These are phyloP conservation scores for Orchesella cincta DNA, from an alignment of 1,140 invertebrate genomes.

Conservation along the genomic window DNA sequence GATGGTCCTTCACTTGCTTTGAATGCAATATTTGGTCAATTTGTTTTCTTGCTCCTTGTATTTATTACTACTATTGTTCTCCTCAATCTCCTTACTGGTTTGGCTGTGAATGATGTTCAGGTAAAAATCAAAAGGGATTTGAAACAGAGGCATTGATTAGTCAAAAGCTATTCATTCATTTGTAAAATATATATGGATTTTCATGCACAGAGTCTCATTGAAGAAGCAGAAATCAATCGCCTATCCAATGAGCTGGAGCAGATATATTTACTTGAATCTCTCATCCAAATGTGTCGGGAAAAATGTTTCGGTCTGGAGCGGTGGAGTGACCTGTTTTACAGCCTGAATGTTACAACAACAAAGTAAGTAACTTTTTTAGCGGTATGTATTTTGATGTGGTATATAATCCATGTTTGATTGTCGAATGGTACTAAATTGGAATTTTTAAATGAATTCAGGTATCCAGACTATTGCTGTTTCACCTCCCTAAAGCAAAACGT, in stretches of 20 bases:
- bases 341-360: conserved; percentile 33
- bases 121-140: not conserved
- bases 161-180: conserved; percentile 22
- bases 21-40: conserved; percentile 30
- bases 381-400: not conserved
- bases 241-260: conserved; percentile 40
- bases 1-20: conserved; percentile 21
- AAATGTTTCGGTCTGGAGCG: conserved; percentile 28
- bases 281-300: conserved; percentile 21
- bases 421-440: not conserved
- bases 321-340: conserved; percentile 23
- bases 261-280: conserved; percentile 38
- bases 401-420: not conserved
- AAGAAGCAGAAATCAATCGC: conserved; percentile 42
- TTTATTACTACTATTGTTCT: conserved; percentile 42
- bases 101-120: conserved; percentile 44
- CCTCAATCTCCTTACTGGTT: conserved; percentile 39
- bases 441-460: conserved; percentile 11
- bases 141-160: not conserved
- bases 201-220: conserved; percentile 38
- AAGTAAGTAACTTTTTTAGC: conserved; percentile 29
- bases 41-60: conserved; percentile 37
- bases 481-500: conserved; percentile 5
- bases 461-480: conserved; percentile 30
- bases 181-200: not conserved